These are phyloP conservation scores for Hemiscyllium ocellatum DNA, from an alignment of 2,113 vertebrate species.

Conservation along the genomic window DNA sequence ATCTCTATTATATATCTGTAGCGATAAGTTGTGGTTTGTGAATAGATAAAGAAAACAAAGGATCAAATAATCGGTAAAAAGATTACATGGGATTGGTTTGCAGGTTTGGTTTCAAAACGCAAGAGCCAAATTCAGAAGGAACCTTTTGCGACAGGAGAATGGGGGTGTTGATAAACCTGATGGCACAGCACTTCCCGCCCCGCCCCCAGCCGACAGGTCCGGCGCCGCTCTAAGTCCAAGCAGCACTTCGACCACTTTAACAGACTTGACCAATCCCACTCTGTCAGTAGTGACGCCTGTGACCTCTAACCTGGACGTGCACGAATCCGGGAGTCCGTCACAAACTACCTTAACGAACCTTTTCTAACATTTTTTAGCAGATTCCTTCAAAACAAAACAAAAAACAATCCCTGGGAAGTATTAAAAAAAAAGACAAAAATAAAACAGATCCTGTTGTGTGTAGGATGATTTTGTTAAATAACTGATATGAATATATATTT, in stretches of 20 bases:
- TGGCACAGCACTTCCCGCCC: slow-evolving; percentile 86
- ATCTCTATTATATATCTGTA: slow-evolving; percentile 22
- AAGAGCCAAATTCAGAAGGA: slow-evolving; percentile 99
- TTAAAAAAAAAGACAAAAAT: background rate
- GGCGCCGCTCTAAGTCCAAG: slow-evolving; percentile 92
- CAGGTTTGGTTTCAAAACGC: slow-evolving; percentile 99
- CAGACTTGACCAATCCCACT: slow-evolving; percentile 98
- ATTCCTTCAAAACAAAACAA: slow-evolving; percentile 34
- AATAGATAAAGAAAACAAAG: slow-evolving; percentile 54
- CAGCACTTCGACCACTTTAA: slow-evolving; percentile 97
- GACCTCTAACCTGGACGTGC: slow-evolving; percentile 98
- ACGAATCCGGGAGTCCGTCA: slow-evolving; percentile 94
- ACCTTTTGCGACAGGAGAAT: slow-evolving; percentile 99
- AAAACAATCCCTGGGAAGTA: slow-evolving; percentile 11
- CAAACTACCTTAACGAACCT: slow-evolving; percentile 99
- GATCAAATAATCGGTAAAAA: slow-evolving; percentile 78
- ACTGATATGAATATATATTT: slow-evolving; percentile 63
- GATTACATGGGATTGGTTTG: slow-evolving; percentile 97
- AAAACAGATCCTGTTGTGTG: slow-evolving; percentile 33
- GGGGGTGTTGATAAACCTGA: slow-evolving; percentile 99
- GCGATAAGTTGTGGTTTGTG: slow-evolving; percentile 39
- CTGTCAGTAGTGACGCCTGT: slow-evolving; percentile 96
- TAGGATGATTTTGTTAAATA: slow-evolving; percentile 38
- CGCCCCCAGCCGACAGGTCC: slow-evolving; percentile 95
- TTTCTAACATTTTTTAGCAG: slow-evolving; percentile 79